phyloP scores from a whole-genome alignment of 2,888 invertebrate species.

The Acleris cristana region DNA sequence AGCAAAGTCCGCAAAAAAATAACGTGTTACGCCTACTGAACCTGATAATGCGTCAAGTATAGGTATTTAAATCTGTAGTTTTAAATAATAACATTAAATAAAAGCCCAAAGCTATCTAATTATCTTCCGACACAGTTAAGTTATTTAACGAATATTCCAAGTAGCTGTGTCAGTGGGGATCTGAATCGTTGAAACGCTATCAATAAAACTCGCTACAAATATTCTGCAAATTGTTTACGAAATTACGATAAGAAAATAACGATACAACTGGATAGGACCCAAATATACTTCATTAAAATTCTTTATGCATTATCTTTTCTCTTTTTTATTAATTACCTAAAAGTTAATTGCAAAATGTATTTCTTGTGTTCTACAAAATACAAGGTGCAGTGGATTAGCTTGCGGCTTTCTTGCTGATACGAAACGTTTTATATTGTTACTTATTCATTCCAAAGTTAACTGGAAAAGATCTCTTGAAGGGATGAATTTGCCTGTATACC shows the following conservation, averaged over 20 bases:
- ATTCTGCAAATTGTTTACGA: conserved; percentile 44
- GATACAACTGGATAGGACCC: too few species aligned
- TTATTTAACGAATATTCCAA: not conserved
- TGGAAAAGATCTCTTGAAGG: too few species aligned
- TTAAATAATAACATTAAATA: too few species aligned
- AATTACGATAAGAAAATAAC: not conserved
- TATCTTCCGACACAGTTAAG: not conserved
- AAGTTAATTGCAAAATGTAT: not conserved
- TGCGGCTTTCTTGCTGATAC: conserved; percentile 35
- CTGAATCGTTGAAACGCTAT: conserved; percentile 37
- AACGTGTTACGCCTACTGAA: too few species aligned
- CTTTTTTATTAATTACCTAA: too few species aligned
- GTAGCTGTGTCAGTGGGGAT: conserved; percentile 29
- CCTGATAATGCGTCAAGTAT: too few species aligned
- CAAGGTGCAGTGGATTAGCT: conserved; percentile 43
- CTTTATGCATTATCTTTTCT: too few species aligned
- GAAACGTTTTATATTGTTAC: conserved; percentile 32
- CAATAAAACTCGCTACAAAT: conserved; percentile 50
- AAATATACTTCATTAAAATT: too few species aligned
- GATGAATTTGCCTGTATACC: too few species aligned
- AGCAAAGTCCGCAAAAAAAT: too few species aligned
- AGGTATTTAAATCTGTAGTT: too few species aligned
- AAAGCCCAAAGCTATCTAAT: not conserved
- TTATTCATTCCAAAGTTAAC: conserved; percentile 23
- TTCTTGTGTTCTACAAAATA: conserved; percentile 33